Percentiles rank a stretch among this genome's conserved stretches.
These are phyloP conservation scores for Papilio demoleus DNA, from an alignment of 2,888 invertebrate species.

Conservation along the genomic window DNA sequence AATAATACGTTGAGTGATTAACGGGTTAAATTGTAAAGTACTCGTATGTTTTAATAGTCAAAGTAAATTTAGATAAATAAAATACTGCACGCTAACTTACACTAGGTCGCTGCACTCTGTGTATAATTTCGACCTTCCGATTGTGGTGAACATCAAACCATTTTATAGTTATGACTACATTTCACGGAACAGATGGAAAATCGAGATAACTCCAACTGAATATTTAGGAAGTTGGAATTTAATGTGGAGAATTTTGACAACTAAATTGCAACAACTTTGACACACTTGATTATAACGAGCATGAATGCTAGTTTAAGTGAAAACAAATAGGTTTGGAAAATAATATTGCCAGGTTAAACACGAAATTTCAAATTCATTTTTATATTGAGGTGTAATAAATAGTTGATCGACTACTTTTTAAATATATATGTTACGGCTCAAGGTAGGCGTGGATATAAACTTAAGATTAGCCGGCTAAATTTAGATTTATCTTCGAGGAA, in stretches of 20 bases:
- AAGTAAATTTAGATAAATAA: no score
- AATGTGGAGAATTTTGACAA: not conserved
- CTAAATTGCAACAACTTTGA: not conserved
- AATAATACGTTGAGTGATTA: not conserved
- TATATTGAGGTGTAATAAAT: no score
- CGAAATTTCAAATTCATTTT: no score
- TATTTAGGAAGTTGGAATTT: conserved; percentile 4
- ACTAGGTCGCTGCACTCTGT: conserved; percentile 43
- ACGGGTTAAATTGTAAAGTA: not conserved
- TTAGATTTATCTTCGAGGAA: no score
- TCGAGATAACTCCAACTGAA: not conserved
- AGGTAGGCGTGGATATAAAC: no score
- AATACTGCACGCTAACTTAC: not conserved
- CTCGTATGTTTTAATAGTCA: not conserved
- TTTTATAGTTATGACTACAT: conserved; percentile 11
- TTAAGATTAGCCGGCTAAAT: no score
- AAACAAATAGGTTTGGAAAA: not conserved
- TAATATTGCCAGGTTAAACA: not conserved
- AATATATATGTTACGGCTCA: no score
- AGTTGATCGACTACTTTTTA: no score
- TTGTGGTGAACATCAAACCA: conserved; percentile 6
- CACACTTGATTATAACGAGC: not conserved
- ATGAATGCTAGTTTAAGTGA: not conserved
- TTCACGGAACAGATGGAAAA: conserved; percentile 16
- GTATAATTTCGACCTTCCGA: conserved; percentile 11